Evolutionary conservation across 2,797 vertebrate genomes (phyloP).

Genomic region (Antrozous pallidus): DNA sequence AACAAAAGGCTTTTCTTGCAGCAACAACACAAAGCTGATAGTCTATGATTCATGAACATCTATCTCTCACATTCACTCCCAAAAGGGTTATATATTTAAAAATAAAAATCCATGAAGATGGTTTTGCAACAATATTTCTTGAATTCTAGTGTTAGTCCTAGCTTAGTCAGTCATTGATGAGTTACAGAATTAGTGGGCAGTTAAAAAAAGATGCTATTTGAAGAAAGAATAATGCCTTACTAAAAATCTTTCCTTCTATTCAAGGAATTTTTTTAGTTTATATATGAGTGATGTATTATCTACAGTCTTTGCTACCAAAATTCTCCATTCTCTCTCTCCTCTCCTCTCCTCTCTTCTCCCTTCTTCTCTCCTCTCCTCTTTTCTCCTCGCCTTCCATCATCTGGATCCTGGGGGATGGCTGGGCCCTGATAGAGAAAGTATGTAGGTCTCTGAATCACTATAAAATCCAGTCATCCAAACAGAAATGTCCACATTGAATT

Average conservation of each 20-base stretch:
- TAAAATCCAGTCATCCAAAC: not conserved
- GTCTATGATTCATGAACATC: conserved; percentile 13
- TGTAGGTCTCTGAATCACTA: not conserved
- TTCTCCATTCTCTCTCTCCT: not conserved
- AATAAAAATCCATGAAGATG: not conserved
- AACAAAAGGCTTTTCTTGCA: not conserved
- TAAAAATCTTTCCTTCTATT: conserved; percentile 6
- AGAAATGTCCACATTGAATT: not conserved
- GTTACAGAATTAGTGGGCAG: not conserved
- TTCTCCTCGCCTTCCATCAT: too few relatives aligned
- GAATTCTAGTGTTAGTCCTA: not conserved
- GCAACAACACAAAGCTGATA: not conserved
- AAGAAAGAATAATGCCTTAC: conserved; percentile 36
- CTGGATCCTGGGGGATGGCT: not conserved
- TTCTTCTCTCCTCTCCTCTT: not conserved
- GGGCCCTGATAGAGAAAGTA: not conserved
- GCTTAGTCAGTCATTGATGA: not conserved
- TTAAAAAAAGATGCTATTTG: conserved; percentile 32
- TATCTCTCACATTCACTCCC: not conserved
- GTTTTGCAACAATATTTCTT: conserved; percentile 63
- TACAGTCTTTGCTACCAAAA: not conserved
- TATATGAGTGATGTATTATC: not conserved
- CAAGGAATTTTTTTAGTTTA: not conserved
- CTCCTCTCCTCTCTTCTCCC: rapidly evolving
- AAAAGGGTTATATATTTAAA: conserved; percentile 37